Base-by-base conservation (phyloP, 2,888 invertebrate species). In the Euplagia quadripunctaria region DNA sequence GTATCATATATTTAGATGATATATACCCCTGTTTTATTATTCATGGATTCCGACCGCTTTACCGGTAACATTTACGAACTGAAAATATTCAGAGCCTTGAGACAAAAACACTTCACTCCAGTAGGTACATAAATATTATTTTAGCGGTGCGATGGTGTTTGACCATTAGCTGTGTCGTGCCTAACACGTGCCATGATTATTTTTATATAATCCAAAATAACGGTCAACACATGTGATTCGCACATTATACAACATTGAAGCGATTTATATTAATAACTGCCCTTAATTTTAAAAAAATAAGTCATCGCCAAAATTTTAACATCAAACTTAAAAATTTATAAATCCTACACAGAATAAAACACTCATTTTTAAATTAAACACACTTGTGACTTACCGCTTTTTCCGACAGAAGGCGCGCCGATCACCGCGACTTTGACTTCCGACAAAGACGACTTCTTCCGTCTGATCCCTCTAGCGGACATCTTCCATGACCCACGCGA, bases 401-500 rank as follows among this genome's bases (percentile, higher is more conserved):
- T 99, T 78, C 99, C 99, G 81, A 99, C 99, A 80, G 98, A 97
- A 20, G 98, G 98, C 74, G 98, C 98, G 73, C 99, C 99, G 82
- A 99, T 96, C 84, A 99, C 98, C 64, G 98, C 98, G 86, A 99
- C 97, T 96, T 99, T 99, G 82, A 99, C 98, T 96, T 99, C 98
- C 77, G 98, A 97, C 80, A 98, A 96, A 85, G 98, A 98, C 65
- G 98, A 98, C 94, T 99, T 99, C 96, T 98, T 99, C 87, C 98
- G 97, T 85, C 98, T 96, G 83, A 98, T 98, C 68, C 98, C 98
- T 87, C 98, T 97, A 83, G 98, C 97, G 86, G 98, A 97, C 97
- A 97, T 97, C 85, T 86, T 92, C 83, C 81, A 88, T 87, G 83
- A 83, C 75, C 85, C 88, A 85, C 87, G 87, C 88, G 85, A 87